Conservation (phyloP, 1,140 invertebrate species). For the Triops cancriformis region DNA sequence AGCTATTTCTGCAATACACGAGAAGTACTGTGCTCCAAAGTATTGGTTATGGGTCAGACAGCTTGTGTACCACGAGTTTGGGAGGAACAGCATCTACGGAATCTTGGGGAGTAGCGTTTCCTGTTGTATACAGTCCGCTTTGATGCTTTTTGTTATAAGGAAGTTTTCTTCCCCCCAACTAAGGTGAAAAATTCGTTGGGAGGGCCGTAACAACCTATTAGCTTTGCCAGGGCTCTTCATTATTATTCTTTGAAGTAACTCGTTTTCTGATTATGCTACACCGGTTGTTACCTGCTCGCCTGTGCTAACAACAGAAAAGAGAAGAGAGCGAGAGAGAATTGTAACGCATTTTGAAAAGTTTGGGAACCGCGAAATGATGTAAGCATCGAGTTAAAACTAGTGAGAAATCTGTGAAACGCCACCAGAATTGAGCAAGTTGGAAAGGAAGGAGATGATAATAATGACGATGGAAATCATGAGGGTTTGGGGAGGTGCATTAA, state of each 20-base stretch:
- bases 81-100: too few species aligned
- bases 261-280: neutral
- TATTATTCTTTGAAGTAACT: neutral
- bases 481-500: neutral
- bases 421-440: neutral
- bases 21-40: neutral
- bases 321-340: neutral
- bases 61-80: too few species aligned
- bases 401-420: neutral
- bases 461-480: neutral
- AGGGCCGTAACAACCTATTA: neutral
- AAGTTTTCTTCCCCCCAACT: too few species aligned
- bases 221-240: neutral
- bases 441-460: neutral
- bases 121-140: neutral
- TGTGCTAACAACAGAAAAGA: neutral
- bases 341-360: neutral
- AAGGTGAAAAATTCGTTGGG: too few species aligned
- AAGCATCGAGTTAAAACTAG: neutral
- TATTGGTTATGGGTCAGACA: neutral
- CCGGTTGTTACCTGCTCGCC: neutral
- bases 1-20: neutral
- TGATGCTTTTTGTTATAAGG: neutral
- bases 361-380: neutral
- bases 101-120: neutral